These are phyloP conservation scores for Allolobophora icterica DNA, from an alignment of 2,888 invertebrate genomes.

Conservation along the genomic window DNA sequence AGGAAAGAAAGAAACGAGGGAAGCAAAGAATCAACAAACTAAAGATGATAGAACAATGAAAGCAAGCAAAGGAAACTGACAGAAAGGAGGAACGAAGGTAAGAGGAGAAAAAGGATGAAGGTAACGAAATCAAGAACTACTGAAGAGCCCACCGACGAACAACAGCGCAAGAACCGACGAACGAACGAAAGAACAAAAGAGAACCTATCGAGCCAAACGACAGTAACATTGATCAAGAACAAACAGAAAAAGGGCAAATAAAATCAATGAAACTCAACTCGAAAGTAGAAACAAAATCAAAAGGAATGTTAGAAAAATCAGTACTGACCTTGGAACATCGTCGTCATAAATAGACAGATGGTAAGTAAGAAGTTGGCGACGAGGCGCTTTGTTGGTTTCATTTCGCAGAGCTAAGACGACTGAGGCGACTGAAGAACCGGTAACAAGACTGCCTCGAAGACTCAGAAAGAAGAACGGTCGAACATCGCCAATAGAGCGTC, in stretches of 20 bases:
- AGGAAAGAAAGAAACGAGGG: too few species aligned
- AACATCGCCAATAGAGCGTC: background rate
- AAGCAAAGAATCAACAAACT: too few species aligned
- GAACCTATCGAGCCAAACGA: background rate
- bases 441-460: background rate
- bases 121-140: too few species aligned
- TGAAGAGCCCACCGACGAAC: too few species aligned
- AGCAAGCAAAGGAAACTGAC: too few species aligned
- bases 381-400: background rate
- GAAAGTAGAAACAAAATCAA: background rate
- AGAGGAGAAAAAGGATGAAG: too few species aligned
- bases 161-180: too few species aligned
- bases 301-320: background rate
- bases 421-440: background rate
- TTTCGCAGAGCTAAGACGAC: background rate
- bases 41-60: too few species aligned
- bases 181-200: background rate
- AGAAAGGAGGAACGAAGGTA: too few species aligned
- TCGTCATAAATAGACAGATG: background rate
- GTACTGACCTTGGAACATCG: background rate
- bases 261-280: background rate
- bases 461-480: background rate
- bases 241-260: background rate
- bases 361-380: background rate
- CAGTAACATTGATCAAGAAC: background rate